These are phyloP conservation scores for Cancer borealis DNA, from an alignment of 2,888 invertebrate genomes.

Conservation along the genomic window DNA sequence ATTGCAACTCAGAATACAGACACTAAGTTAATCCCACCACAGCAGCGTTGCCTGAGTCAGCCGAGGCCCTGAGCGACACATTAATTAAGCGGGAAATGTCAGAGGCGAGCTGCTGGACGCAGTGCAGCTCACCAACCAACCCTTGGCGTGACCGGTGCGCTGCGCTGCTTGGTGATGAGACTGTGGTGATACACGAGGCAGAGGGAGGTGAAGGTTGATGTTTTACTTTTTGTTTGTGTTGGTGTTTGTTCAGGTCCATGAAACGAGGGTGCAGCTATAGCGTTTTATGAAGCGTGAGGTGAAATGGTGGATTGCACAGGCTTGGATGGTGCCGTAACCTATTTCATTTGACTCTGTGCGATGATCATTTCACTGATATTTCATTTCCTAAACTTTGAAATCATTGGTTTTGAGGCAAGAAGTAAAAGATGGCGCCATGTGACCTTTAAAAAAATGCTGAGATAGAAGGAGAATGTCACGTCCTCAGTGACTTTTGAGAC, in stretches of 20 bases:
- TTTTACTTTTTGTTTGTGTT: background rate
- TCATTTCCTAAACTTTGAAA: background rate
- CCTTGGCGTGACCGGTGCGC: too few species aligned
- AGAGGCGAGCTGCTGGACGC: slow-evolving; percentile 23
- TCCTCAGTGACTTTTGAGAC: background rate
- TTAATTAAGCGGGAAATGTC: slow-evolving; percentile 13
- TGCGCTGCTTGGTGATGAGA: background rate
- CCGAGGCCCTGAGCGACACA: slow-evolving; percentile 15
- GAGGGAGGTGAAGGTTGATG: background rate
- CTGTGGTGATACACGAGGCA: background rate
- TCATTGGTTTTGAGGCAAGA: background rate
- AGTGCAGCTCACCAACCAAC: too few species aligned
- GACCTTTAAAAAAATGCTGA: background rate
- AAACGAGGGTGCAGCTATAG: background rate
- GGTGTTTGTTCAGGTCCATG: background rate
- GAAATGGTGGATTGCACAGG: background rate
- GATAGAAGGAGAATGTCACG: background rate
- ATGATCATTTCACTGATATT: background rate
- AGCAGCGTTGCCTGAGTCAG: background rate
- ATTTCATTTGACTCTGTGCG: background rate
- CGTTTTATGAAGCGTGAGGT: slow-evolving; percentile 1
- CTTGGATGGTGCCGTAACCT: background rate
- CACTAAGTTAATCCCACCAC: slow-evolving; percentile 6
- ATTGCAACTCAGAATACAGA: background rate
- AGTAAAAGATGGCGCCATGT: background rate